phyloP scores from a whole-genome alignment of 2,113 vertebrate genomes.

The Macroglossus sobrinus region DNA sequence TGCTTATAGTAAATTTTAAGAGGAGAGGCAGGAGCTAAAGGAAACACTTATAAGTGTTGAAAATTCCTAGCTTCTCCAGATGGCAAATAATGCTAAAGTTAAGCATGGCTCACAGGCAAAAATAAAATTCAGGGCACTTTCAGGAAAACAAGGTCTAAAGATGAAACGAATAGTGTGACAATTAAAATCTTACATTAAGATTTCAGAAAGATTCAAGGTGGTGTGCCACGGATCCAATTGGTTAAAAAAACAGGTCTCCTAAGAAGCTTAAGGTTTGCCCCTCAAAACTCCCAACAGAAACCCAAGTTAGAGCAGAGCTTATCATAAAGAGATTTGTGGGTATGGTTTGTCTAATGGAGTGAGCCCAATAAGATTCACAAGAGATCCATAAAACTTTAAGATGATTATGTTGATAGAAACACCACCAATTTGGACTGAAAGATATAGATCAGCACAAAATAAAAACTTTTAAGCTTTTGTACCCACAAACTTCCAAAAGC shows the following conservation, averaged over 20 bases:
- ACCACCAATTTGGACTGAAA: neutral
- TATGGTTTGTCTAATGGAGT: neutral
- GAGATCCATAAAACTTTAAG: neutral
- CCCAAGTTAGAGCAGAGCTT: neutral
- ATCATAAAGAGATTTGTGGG: neutral
- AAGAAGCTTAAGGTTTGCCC: neutral
- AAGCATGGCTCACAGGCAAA: constrained; percentile 5
- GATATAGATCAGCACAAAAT: neutral
- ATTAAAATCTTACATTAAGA: neutral
- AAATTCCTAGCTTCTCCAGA: neutral
- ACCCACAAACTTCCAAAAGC: neutral
- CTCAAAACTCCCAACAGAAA: neutral
- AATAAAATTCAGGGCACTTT: neutral
- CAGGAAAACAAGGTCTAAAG: neutral
- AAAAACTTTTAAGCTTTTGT: neutral
- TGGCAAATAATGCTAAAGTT: neutral
- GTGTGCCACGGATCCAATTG: neutral
- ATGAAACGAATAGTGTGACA: neutral
- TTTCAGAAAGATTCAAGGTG: neutral
- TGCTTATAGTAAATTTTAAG: neutral
- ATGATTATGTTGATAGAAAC: neutral
- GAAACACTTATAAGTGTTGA: neutral
- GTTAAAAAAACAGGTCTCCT: neutral
- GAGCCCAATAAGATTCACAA: neutral
- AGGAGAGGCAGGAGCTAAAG: neutral